phyloP scores from a whole-genome alignment of 2,888 invertebrate species.

The Holacanthella duospinosa region DNA sequence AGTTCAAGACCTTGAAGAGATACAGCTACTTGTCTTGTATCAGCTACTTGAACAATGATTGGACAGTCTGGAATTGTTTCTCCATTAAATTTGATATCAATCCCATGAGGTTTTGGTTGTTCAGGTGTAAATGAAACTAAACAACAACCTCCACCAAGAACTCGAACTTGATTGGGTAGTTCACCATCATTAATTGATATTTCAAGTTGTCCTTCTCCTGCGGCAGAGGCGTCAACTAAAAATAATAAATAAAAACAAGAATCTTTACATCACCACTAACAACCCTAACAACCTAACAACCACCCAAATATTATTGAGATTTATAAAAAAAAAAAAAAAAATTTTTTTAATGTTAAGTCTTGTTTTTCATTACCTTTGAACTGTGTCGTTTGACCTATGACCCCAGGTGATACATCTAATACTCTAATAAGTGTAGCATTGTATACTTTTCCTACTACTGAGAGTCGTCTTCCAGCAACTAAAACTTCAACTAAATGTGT shows the following conservation, averaged over 20 bases:
- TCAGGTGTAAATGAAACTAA: conserved; percentile 90
- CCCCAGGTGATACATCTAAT: conserved; percentile 83
- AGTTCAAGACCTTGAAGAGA: conserved; percentile 67
- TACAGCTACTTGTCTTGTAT: conserved; percentile 63
- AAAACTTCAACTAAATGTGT: conserved; percentile 85
- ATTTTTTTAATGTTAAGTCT: no score
- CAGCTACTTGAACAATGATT: conserved; percentile 73
- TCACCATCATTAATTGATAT: conserved; percentile 98
- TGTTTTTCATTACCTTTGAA: conserved; percentile 76
- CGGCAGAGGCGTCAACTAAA: conserved; percentile 91
- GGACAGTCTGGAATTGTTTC: conserved; percentile 80
- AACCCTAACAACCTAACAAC: no score
- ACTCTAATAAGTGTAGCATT: conserved; percentile 88
- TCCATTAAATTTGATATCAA: conserved; percentile 92
- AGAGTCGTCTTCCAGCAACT: conserved; percentile 78
- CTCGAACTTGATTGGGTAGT: conserved; percentile 93
- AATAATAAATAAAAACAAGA: conserved; percentile 6
- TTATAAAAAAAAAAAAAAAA: no score
- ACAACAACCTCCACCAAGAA: conserved; percentile 88
- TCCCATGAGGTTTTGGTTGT: conserved; percentile 76
- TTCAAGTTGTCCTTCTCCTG: conserved; percentile 97
- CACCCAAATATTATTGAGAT: no score
- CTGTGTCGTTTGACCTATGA: conserved; percentile 90
- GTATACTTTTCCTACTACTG: conserved; percentile 85
- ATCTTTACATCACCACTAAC: neutral